Conservation (phyloP, 2,797 vertebrate genomes). For the Oryzias sinensis region DNA sequence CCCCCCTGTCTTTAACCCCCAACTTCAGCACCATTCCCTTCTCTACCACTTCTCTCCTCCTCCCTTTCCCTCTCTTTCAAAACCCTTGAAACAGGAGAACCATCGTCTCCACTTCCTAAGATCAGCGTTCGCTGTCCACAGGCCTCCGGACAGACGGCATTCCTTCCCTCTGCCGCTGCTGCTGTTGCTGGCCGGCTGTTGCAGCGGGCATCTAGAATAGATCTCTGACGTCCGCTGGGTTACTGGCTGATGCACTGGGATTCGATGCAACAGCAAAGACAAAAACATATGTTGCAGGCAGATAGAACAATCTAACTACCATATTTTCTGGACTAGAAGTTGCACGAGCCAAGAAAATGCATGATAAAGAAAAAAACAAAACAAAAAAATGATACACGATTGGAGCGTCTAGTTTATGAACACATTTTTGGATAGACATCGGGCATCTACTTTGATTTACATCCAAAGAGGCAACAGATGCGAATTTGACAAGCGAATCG, state of each 20-base stretch:
- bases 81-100: constrained; percentile 77
- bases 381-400: too few species aligned
- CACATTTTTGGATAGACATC: too few species aligned
- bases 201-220: constrained; percentile 77
- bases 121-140: constrained; percentile 61
- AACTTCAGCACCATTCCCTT: constrained; percentile 42
- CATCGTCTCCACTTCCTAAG: constrained; percentile 75
- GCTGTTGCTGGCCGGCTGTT: constrained; percentile 81
- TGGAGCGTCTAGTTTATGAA: too few species aligned
- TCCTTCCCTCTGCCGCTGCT: constrained; percentile 68
- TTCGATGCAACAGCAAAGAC: constrained; percentile 59
- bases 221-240: constrained; percentile 73
- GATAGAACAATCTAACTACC: constrained; percentile 5
- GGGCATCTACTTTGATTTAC: too few species aligned
- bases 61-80: constrained; percentile 28
- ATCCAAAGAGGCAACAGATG: too few species aligned
- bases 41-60: constrained; percentile 19
- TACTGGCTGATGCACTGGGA: constrained; percentile 70
- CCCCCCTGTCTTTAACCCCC: constrained; percentile 26
- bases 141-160: constrained; percentile 69
- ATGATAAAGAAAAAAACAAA: too few species aligned
- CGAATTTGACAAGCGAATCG: too few species aligned
- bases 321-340: background rate
- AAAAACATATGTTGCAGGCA: constrained; percentile 15
- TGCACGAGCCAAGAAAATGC: too few species aligned